Base-by-base conservation (phyloP, 2,888 invertebrate species). In the Poecilobothrus nobilitatus region DNA sequence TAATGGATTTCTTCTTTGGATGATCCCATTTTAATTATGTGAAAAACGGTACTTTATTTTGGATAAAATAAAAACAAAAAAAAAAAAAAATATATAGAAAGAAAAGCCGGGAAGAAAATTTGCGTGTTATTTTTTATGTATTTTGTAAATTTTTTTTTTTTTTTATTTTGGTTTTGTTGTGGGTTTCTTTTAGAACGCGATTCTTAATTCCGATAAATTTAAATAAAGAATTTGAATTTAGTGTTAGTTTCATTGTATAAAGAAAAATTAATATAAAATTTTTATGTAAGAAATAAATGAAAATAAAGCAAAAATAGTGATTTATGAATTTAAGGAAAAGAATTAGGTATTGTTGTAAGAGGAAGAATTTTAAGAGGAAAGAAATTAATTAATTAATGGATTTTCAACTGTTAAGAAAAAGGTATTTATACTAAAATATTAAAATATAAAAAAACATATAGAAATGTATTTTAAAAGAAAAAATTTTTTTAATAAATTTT, bases 101-200 rank as follows among this genome's bases (percentile, higher is more conserved):
- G 15, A 53, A 53, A 53, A 53, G 53, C 53, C 53, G 53, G 53
- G 53, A 53, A 18, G 53, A 53, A 53, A 53, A 53, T 53, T 53
- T 27, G 27, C 27, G 27, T 27, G 27, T 27, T 27, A 4, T 4
- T 27, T 53, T 53, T 53, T 53, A 15, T 8, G 37, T 37, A 12
- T 37, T 37, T 37, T 37, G 37, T 37, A 27, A 27, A 41, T 41
- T 41, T 41, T 41, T 41, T 6, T 41, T 41, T 41, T 41, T 41
- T 41, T 6, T 41, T 41, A 5, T 41, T 41, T 37, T 37, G 37
- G 2, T 53, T 18, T 53, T 53, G 18, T 18, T n/a, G 12, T 18
- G 53, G 53, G 18, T 12, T 15, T 53, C 9, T 15, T 53, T 6
- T 18, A 53, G 53, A 53, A 53, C 53, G 53, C 53, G 53, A 53